Base-by-base conservation (phyloP, 2,113 vertebrate species). In the Anolis sagrei region DNA sequence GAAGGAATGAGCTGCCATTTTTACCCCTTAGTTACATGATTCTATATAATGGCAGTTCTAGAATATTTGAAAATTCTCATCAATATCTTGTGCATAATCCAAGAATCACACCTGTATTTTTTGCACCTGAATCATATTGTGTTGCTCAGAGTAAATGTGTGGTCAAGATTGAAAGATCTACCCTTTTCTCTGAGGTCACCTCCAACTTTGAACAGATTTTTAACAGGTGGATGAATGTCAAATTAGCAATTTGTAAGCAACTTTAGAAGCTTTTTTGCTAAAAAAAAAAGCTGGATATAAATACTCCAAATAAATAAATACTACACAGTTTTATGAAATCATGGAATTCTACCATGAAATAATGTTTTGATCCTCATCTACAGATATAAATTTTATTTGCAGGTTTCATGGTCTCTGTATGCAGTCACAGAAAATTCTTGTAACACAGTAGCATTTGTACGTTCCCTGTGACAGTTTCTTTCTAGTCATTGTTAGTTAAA, bases 271-370 rank as follows among this genome's bases (percentile, higher is more conserved):
- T 16, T 58, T 58, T 58, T 58, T 13, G 54, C 54, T 58, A 3
- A 16, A 58, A 18, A 58, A 3, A 16, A 58, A 18, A 58, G 11
- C 18, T 4, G 54, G 11, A 58, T 58, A 58, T 18, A 58, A 58
- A 58, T 58, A 58, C 54, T 58, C 54, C 54, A 58, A 58, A 18
- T 58, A 58, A 18, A 58, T 58, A 58, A 58, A 58, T 16, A 18
- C 66, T 79, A 79, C 58, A 62, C 11, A 48, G n/a, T 2, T 27
- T 81, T 66, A 66, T 61, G 49, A 86, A 80, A 75, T 66, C 34
- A 80, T 36, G 32, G 36, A 64, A 34, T 32, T 74, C 68, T 25
- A 48, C 48, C 77, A 81, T n/a, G 66, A 84, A 75, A 80, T 51
- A 49, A 74, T 21, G 62, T 72, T 29, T 78, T 49, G 69, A 75